Conservation (phyloP, 2,797 vertebrate genomes). For the Discoglossus pictus region DNA sequence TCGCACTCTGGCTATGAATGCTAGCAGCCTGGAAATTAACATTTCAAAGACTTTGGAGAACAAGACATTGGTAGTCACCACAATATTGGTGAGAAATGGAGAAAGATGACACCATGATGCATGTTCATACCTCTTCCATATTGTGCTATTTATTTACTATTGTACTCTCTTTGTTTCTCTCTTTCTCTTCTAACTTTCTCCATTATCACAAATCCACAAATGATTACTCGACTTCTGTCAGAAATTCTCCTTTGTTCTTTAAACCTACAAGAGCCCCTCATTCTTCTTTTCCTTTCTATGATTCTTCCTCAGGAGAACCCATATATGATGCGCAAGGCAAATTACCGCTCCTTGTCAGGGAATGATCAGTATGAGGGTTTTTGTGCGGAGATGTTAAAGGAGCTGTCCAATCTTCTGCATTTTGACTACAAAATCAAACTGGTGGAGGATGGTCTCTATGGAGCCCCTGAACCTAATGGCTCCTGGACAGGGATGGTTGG, state of each 20-base stretch:
- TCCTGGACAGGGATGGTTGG: constrained; percentile 94
- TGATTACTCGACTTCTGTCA: background rate
- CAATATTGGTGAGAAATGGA: constrained; percentile 87
- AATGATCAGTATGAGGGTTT: constrained; percentile 88
- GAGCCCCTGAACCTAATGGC: constrained; percentile 86
- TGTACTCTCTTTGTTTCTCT: background rate
- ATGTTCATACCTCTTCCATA: too few relatives aligned
- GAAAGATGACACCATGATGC: too few relatives aligned
- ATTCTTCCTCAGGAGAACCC: constrained; percentile 79
- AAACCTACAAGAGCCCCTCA: too few relatives aligned
- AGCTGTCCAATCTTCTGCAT: constrained; percentile 81
- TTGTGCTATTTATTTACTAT: too few relatives aligned
- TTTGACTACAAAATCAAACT: constrained; percentile 87
- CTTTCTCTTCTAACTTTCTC: background rate
- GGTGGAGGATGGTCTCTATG: constrained; percentile 87
- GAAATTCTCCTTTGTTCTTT: too few relatives aligned
- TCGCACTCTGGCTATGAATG: constrained; percentile 86
- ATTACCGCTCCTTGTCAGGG: constrained; percentile 76
- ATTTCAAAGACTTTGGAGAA: constrained; percentile 84
- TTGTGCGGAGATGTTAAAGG: constrained; percentile 90
- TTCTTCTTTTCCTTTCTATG: constrained; percentile 6
- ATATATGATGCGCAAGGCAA: constrained; percentile 84
- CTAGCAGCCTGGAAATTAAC: constrained; percentile 84
- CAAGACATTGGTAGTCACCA: constrained; percentile 87
- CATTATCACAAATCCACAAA: too few relatives aligned